Evolutionary conservation across 2,797 vertebrate species (phyloP).

Genomic region (Falco columbarius): DNA sequence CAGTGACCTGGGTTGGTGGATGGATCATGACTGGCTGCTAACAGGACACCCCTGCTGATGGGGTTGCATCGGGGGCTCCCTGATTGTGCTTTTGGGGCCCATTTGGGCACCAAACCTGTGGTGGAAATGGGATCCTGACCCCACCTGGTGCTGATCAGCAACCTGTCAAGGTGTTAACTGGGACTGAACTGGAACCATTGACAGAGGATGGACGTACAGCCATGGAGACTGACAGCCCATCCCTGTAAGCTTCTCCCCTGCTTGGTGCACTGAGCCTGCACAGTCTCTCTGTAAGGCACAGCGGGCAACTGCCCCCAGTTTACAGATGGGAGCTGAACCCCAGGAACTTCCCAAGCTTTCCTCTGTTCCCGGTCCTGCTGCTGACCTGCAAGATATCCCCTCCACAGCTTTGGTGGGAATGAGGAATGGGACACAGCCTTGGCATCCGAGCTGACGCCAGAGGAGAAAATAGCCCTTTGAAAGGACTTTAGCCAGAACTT

Average conservation of each 20-base stretch:
- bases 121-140: not conserved
- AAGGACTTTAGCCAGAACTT: not conserved
- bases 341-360: not conserved
- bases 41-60: not conserved
- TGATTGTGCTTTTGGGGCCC: not conserved
- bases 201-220: not conserved
- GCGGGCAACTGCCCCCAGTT: not conserved
- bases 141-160: not conserved
- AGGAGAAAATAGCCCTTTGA: not conserved
- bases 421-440: not conserved
- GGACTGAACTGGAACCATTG: not conserved
- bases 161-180: rapidly evolving
- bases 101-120: not conserved
- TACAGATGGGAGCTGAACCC: not conserved
- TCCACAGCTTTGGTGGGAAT: rapidly evolving
- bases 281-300: not conserved
- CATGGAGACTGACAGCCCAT: not conserved
- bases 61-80: not conserved
- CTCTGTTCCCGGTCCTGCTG: not conserved
- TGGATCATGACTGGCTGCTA: rapidly evolving
- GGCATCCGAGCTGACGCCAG: rapidly evolving
- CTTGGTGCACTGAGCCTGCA: not conserved
- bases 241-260: not conserved
- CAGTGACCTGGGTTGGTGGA: not conserved
- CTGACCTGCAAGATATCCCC: not conserved